Evolutionary conservation across 2,797 vertebrate genomes (phyloP).

Genomic region (Rhodeus uyekii): DNA sequence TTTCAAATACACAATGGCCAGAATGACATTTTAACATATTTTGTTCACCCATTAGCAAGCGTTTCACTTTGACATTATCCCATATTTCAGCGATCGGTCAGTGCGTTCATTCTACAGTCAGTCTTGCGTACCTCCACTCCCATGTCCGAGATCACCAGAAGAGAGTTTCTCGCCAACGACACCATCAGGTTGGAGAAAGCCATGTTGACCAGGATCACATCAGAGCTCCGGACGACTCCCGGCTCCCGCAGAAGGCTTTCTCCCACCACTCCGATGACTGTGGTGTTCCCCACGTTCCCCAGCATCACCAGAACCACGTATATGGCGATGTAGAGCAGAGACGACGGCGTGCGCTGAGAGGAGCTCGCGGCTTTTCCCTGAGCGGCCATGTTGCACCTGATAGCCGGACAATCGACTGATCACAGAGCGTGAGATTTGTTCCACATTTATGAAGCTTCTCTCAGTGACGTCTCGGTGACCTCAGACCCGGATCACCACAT

Average conservation of each 20-base stretch:
- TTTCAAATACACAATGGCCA: too few species aligned
- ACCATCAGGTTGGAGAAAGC: slow-evolving; percentile 79
- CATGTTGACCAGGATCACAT: slow-evolving; percentile 83
- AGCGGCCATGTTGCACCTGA: slow-evolving; percentile 38
- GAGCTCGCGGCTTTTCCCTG: slow-evolving; percentile 61
- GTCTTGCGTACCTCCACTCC: slow-evolving; percentile 70
- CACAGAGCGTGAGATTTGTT: not conserved
- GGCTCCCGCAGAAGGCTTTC: slow-evolving; percentile 63
- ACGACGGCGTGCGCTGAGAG: slow-evolving; percentile 48
- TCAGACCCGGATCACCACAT: slow-evolving; percentile 2
- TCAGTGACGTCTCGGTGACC: slow-evolving; percentile 12
- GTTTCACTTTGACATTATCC: too few species aligned
- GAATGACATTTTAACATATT: too few species aligned
- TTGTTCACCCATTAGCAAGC: too few species aligned
- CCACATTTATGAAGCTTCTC: slow-evolving; percentile 22
- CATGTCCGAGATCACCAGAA: slow-evolving; percentile 74
- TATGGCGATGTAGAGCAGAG: slow-evolving; percentile 58
- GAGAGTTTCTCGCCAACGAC: slow-evolving; percentile 73
- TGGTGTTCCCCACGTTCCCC: slow-evolving; percentile 74
- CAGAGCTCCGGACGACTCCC: slow-evolving; percentile 67
- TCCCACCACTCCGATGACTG: slow-evolving; percentile 73
- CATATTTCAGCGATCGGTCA: too few species aligned
- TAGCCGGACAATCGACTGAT: not conserved
- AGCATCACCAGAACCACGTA: slow-evolving; percentile 75
- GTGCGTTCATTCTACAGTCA: not conserved